Base-by-base conservation (phyloP, 2,113 vertebrate genomes). In the Polyodon spathula region DNA sequence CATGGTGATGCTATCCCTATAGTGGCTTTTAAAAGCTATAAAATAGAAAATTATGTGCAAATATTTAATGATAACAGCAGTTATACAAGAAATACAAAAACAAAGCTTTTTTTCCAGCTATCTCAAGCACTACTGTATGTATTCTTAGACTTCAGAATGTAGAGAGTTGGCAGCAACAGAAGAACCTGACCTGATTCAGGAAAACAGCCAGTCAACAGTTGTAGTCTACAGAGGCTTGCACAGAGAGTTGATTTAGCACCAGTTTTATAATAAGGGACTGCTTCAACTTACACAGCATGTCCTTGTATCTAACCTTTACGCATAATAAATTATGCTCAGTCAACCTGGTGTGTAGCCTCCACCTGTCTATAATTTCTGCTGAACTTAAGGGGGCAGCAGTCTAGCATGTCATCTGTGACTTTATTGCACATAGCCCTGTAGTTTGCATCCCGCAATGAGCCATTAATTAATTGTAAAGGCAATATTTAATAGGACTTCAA, bases 291-390 rank as follows among this genome's bases (percentile, higher is more conserved):
- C 61, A 40, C 53, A 1, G 15, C 39, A 54, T 59, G 79, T 82
- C 81, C 84, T 88, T 85, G 83, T 68, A 67, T 62, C 80, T 74
- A 84, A 84, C 83, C 82, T 84, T 81, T 80, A 75, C 75, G 76
- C 78, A 77, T 81, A 82, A 73, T 74, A 80, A 76, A 80, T 59
- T 75, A 78, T 78, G 63, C 51, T 74, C 71, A 65, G 64, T 64
- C 58, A 56, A 60, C 65, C 51, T 60, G 46, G 63, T 57, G 57
- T 60, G 64, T 59, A 59, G 64, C 60, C 68, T 62, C 58, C 64
- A 73, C 64, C 67, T 65, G 65, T 43, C 64, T 42, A 52, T 62
- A 37, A 37, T 17, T 59, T 8, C 16, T 56, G 58, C 68, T 65
- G 65, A 69, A 71, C 42, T 63, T 67, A 61, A 52, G 46, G 68